Evolutionary conservation across 1,140 invertebrate species (phyloP), one percentile per base, ranked within the genome.

Genomic region (Drosophila ananassae): DNA sequence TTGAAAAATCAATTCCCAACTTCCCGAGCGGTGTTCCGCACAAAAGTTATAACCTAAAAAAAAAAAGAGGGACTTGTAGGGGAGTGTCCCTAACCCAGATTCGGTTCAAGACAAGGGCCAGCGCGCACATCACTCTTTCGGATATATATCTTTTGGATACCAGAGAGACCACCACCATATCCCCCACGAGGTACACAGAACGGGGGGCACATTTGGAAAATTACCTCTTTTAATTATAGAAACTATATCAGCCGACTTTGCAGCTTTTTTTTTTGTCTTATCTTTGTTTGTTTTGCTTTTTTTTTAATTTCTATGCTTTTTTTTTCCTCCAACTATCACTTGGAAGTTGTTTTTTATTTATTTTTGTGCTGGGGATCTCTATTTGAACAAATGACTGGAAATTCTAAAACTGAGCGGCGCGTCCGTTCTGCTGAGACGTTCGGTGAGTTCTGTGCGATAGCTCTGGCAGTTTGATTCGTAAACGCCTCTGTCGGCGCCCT

Each of bases 11-110:
- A 89, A 87, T 89, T 67, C 68, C 22, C 21, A 71, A 72, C 77
- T 72, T 48, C 44, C 44, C 47, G 24, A 13, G 37, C 2, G 4
- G 13, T 12, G 12, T 13, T 75, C 63, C 74, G 73, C 74, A 47
- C 3, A 0, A 17, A 76, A 55, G 46, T 32, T 61, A 46, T 79
- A 79, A 72, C 73, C 73, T 54, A 8, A 32, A 46, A 78, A 8
- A 32, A 46, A 78, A 64, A 52, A 7, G 8, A 12, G 22, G 5
- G 6, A 3, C 3, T 10, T 59, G 44, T 51, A 50, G 61, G 76
- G 79, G 67, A 79, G 83, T 83, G 83, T 73, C 83, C 83, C 83
- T 89, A 87, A 87, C 83, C 83, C 63, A 87, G 60, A 82, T 87
- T 64, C 22, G 12, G 59, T 60, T 60, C 80, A 63, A n/a, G 37